Conservation (phyloP, 2,888 invertebrate genomes). For the Dryococelus australis region DNA sequence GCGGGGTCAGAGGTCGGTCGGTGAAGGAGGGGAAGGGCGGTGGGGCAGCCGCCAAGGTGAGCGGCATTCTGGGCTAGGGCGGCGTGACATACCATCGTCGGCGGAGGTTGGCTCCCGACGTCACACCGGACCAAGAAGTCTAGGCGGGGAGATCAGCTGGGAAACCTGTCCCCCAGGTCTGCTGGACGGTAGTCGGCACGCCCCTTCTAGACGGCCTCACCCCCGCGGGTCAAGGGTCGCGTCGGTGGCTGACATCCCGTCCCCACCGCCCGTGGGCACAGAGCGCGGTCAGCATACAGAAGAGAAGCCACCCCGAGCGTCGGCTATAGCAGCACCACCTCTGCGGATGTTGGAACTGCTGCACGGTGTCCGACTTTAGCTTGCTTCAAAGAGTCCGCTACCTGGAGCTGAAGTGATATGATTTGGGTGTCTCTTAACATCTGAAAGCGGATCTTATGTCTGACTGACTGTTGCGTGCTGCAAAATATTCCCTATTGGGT, state of each 20-base stretch:
- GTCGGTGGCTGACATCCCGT: background rate
- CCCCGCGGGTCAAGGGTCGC: background rate
- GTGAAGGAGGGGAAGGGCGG: background rate
- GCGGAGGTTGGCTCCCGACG: too few relatives aligned
- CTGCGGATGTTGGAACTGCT: too few relatives aligned
- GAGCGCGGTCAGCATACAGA: too few relatives aligned
- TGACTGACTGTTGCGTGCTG: too few relatives aligned
- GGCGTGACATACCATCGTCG: background rate
- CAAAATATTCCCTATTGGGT: too few relatives aligned
- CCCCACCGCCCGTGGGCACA: background rate
- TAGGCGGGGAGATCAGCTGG: background rate
- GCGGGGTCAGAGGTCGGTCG: background rate
- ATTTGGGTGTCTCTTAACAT: too few relatives aligned
- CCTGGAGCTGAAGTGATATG: too few relatives aligned
- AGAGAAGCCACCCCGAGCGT: too few relatives aligned
- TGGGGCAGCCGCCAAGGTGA: background rate
- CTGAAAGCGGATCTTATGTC: too few relatives aligned
- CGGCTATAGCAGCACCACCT: too few relatives aligned
- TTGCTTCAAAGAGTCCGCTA: too few relatives aligned
- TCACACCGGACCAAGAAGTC: background rate
- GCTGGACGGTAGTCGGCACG: background rate
- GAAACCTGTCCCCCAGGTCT: background rate
- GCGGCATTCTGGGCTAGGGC: background rate
- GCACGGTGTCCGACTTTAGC: too few relatives aligned
- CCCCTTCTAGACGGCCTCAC: background rate